These are phyloP conservation scores for Caenorhabditis macrosperma DNA, from an alignment of 2,888 invertebrate species.

Conservation along the genomic window DNA sequence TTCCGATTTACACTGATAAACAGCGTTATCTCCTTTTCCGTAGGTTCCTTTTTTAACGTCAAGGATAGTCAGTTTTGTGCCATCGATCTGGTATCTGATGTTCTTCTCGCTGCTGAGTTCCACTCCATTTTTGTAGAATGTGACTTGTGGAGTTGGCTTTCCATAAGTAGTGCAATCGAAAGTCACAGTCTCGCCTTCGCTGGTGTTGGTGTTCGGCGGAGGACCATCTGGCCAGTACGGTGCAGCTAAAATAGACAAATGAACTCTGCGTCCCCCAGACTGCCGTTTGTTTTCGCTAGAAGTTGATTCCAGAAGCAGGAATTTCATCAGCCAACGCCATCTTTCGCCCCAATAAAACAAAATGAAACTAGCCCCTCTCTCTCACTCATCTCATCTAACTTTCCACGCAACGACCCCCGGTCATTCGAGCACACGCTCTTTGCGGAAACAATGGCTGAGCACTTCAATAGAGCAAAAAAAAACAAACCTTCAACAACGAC, in stretches of 20 bases:
- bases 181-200: slow-evolving; percentile 92
- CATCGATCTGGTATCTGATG: slow-evolving; percentile 75
- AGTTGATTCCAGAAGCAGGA: too few species aligned
- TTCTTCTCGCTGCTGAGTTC: slow-evolving; percentile 68
- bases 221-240: slow-evolving; percentile 90
- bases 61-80: slow-evolving; percentile 76
- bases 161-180: slow-evolving; percentile 93
- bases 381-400: slow-evolving; percentile 46
- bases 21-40: slow-evolving; percentile 88
- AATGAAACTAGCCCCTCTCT: slow-evolving; percentile 34
- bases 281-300: too few species aligned
- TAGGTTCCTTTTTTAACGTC: slow-evolving; percentile 78
- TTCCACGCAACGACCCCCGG: slow-evolving; percentile 47
- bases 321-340: slow-evolving; percentile 13
- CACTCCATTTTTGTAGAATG: slow-evolving; percentile 82
- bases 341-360: background rate
- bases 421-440: slow-evolving; percentile 5
- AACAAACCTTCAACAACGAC: slow-evolving; percentile 81
- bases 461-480: slow-evolving; percentile 3
- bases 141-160: slow-evolving; percentile 90
- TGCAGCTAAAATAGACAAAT: slow-evolving; percentile 82
- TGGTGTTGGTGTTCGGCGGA: slow-evolving; percentile 90
- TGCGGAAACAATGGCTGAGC: slow-evolving; percentile 8
- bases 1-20: slow-evolving; percentile 98
- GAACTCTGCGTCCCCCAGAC: too few species aligned